Percentiles rank a stretch among this genome's conserved stretches.
These are phyloP conservation scores for Tetragonisca angustula DNA, from an alignment of 2,888 invertebrate species.

Conservation along the genomic window DNA sequence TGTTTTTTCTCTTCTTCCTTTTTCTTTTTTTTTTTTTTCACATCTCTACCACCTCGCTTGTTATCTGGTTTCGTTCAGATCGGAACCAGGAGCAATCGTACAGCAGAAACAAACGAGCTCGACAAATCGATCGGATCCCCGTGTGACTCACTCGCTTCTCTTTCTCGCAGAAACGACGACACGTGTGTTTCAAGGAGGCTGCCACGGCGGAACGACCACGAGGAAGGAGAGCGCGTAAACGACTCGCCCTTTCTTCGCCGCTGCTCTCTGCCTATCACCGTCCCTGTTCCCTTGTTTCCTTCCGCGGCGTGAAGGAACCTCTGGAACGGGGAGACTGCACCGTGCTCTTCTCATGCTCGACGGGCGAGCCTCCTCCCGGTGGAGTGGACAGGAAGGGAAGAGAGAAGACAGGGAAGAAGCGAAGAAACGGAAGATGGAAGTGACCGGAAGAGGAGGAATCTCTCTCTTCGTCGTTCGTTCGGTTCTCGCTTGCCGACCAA, in stretches of 20 bases:
- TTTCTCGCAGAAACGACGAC: conserved; percentile 60
- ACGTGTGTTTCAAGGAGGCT: conserved; percentile 58
- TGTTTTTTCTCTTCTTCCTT: too few relatives aligned
- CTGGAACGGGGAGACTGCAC: background rate
- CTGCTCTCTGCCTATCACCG: background rate
- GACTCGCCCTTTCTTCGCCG: conserved; percentile 42
- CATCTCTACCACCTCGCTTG: too few relatives aligned
- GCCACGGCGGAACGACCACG: conserved; percentile 46
- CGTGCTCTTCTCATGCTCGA: background rate
- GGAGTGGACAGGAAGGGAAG: background rate
- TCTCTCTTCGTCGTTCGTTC: conserved; percentile 20
- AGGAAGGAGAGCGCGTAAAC: conserved; percentile 25
- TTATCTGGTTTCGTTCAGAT: too few relatives aligned
- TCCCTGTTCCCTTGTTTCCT: conserved; percentile 20
- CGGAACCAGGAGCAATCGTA: too few relatives aligned
- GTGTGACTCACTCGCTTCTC: conserved; percentile 30
- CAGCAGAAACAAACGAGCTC: too few relatives aligned
- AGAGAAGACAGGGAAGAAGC: background rate
- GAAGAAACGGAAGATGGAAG: background rate
- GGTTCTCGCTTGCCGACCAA: conserved; percentile 17
- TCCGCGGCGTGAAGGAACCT: background rate
- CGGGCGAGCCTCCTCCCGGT: background rate
- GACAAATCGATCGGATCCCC: too few relatives aligned
- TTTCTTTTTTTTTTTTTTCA: too few relatives aligned
- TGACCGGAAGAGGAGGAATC: background rate